Percentiles rank a stretch among this genome's conserved stretches.
These are phyloP conservation scores for Numenius arquata DNA, from an alignment of 2,113 vertebrate genomes.

Conservation along the genomic window DNA sequence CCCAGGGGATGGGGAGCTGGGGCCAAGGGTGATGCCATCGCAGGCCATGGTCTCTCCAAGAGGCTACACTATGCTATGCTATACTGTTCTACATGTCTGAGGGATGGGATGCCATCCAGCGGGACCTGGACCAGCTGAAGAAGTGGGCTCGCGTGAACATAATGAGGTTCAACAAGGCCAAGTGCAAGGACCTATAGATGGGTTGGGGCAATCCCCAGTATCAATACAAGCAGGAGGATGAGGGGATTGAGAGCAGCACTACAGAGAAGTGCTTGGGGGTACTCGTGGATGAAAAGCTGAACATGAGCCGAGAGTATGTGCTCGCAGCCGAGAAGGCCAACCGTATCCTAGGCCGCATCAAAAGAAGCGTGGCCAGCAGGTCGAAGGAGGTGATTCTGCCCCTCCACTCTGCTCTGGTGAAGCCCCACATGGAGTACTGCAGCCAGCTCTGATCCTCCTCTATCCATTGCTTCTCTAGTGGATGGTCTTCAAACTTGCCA, in stretches of 20 bases:
- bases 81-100: no score
- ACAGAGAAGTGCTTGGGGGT: neutral
- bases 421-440: neutral
- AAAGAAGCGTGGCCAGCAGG: neutral
- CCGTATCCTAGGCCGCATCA: neutral
- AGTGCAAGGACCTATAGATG: no score
- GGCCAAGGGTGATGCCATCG: rapidly evolving
- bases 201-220: no score
- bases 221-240: no score
- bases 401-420: neutral
- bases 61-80: no score
- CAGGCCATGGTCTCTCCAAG: rapidly evolving
- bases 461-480: neutral
- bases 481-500: neutral
- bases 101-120: no score
- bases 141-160: no score
- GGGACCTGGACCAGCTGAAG: no score
- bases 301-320: neutral
- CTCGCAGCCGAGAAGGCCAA: neutral
- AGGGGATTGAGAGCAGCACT: neutral
- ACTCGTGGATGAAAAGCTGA: neutral
- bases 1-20: neutral
- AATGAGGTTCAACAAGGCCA: no score
- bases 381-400: neutral
- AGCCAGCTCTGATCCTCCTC: neutral